A percentile compares a stretch with the other conserved stretches of the same genome.
phyloP scores from a whole-genome alignment of 2,113 vertebrate species.

The Neodon shergylaensis region DNA sequence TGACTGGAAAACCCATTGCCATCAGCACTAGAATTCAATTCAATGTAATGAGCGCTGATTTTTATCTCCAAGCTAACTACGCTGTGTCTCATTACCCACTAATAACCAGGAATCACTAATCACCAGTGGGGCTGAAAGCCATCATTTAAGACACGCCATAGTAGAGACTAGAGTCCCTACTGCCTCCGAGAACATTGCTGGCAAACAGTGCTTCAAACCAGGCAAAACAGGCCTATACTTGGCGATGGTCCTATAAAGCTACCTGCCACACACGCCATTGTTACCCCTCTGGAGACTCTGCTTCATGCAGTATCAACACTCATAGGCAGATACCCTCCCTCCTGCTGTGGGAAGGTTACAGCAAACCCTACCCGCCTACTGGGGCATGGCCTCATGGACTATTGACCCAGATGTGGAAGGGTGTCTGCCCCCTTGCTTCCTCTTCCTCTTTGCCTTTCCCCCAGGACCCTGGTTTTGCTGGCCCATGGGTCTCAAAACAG shows the following conservation, averaged over 20 bases:
- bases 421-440: too few species aligned
- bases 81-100: slow-evolving; percentile 54
- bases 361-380: too few species aligned
- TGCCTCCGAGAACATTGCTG: not conserved
- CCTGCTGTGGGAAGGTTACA: not conserved
- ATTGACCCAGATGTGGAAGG: too few species aligned
- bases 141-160: not conserved
- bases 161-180: not conserved
- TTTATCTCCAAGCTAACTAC: slow-evolving; percentile 63
- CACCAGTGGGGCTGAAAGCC: slow-evolving; percentile 23
- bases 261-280: not conserved
- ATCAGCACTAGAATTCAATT: slow-evolving; percentile 54
- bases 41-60: slow-evolving; percentile 67
- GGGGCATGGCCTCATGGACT: too few species aligned
- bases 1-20: slow-evolving; percentile 47
- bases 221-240: not conserved
- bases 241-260: not conserved
- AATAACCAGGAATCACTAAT: slow-evolving; percentile 66
- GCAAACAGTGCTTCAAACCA: not conserved
- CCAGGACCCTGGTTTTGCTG: too few species aligned
- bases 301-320: not conserved
- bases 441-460: too few species aligned
- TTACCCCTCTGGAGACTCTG: not conserved
- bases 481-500: too few species aligned
- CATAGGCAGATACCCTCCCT: accelerated